Conservation (phyloP, 2,113 vertebrate genomes). For the Bufo gargarizans region DNA sequence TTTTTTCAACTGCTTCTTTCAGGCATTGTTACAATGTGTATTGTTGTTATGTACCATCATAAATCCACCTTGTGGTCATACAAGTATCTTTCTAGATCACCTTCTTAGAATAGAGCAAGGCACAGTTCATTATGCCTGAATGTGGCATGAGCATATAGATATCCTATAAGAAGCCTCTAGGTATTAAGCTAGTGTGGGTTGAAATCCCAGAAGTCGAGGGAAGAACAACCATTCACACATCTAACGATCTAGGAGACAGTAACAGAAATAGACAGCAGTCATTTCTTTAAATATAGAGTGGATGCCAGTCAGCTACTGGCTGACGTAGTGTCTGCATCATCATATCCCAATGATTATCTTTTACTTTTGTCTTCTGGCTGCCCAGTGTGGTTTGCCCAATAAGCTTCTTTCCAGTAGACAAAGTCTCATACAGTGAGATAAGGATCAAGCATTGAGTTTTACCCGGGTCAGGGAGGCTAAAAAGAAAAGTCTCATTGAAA, state of each 20-base stretch:
- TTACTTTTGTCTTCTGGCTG: constrained; percentile 62
- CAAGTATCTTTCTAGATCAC: too few relatives aligned
- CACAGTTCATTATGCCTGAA: too few relatives aligned
- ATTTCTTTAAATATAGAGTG: constrained; percentile 64
- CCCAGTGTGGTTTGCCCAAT: constrained; percentile 71
- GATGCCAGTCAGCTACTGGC: constrained; percentile 77
- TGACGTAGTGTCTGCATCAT: constrained; percentile 75
- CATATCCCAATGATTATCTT: constrained; percentile 72
- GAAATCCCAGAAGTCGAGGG: background rate
- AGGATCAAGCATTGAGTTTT: constrained; percentile 68
- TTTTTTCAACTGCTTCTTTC: too few relatives aligned
- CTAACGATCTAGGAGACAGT: background rate
- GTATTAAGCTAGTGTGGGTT: background rate
- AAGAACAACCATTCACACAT: background rate
- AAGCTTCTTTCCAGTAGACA: constrained; percentile 66
- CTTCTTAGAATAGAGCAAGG: too few relatives aligned
- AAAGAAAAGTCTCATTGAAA: constrained; percentile 77
- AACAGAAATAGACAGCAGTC: background rate
- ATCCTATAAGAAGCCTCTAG: too few relatives aligned
- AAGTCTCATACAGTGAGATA: constrained; percentile 71
- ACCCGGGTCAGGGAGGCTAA: constrained; percentile 69
- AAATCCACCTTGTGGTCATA: too few relatives aligned
- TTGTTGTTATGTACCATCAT: too few relatives aligned
- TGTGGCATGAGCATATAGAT: too few relatives aligned
- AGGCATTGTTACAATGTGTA: too few relatives aligned